These are phyloP conservation scores for Zaprionus gabonicus DNA, from an alignment of 1,140 invertebrate genomes.

Conservation along the genomic window DNA sequence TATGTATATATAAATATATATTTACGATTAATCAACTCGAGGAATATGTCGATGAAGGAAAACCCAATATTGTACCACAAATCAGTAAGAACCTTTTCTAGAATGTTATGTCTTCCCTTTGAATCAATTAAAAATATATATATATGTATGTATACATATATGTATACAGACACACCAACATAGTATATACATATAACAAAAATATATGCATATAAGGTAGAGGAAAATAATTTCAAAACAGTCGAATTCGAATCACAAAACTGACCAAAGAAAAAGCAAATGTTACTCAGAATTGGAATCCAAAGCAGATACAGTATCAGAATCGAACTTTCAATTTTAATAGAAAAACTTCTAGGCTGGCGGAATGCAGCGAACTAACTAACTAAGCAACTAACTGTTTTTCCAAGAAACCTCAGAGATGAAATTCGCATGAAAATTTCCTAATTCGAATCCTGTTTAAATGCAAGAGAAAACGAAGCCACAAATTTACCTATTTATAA, in stretches of 20 bases:
- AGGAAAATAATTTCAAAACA: conserved; percentile 12
- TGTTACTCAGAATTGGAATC: neutral
- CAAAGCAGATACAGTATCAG: neutral
- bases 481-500: conserved; percentile 69
- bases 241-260: conserved; percentile 28
- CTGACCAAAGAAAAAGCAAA: conserved; percentile 33
- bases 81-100: conserved; percentile 80
- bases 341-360: neutral
- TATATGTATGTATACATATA: conserved; percentile 19
- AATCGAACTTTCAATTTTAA: conserved; percentile 5
- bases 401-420: conserved; percentile 16
- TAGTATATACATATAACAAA: conserved; percentile 24
- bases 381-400: conserved; percentile 34
- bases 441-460: conserved; percentile 43
- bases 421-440: conserved; percentile 23
- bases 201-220: conserved; percentile 3
- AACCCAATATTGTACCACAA: conserved; percentile 51
- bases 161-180: neutral
- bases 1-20: conserved; percentile 58
- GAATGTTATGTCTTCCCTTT: conserved; percentile 82
- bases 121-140: conserved; percentile 71
- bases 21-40: conserved; percentile 29
- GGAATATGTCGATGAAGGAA: conserved; percentile 13
- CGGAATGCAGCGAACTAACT: conserved; percentile 9
- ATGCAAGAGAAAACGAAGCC: conserved; percentile 44